Evolutionary conservation across 2,797 vertebrate genomes (phyloP).

Genomic region (Cossypha caffra): DNA sequence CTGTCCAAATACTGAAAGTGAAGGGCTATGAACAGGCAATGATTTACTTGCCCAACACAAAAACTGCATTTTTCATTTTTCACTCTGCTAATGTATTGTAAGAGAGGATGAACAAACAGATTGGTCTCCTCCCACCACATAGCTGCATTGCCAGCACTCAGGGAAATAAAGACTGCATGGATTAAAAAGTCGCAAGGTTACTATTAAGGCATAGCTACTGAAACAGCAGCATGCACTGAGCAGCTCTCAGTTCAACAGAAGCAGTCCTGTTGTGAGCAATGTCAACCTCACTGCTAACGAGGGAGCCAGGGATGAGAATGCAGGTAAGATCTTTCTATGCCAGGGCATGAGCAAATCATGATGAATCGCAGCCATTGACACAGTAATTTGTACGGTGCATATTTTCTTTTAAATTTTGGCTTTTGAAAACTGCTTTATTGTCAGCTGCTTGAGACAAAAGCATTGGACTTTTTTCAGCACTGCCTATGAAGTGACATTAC

Average conservation of each 20-base stretch:
- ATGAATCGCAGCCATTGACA: background rate
- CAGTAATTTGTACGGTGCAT: background rate
- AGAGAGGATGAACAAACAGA: constrained; percentile 53
- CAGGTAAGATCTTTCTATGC: constrained; percentile 51
- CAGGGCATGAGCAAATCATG: background rate
- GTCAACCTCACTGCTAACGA: constrained; percentile 1
- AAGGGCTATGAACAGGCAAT: background rate
- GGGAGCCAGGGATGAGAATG: constrained; percentile 1
- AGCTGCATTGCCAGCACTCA: constrained; percentile 32
- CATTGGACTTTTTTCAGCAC: background rate
- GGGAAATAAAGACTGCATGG: constrained; percentile 37
- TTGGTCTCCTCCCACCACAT: constrained; percentile 62
- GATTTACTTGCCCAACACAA: background rate
- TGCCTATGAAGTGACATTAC: background rate
- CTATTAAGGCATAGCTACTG: constrained; percentile 5
- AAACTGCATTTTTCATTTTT: background rate
- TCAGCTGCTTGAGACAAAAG: background rate
- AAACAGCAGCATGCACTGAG: constrained; percentile 3
- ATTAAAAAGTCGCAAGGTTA: constrained; percentile 50
- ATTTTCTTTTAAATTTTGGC: background rate
- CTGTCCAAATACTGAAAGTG: background rate
- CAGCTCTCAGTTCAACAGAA: constrained; percentile 1
- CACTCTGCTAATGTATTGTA: background rate
- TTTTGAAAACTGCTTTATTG: background rate
- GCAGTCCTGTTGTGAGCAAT: background rate